These are phyloP conservation scores for Labeo calbasu DNA, from an alignment of 2,797 vertebrate genomes.

Conservation along the genomic window DNA sequence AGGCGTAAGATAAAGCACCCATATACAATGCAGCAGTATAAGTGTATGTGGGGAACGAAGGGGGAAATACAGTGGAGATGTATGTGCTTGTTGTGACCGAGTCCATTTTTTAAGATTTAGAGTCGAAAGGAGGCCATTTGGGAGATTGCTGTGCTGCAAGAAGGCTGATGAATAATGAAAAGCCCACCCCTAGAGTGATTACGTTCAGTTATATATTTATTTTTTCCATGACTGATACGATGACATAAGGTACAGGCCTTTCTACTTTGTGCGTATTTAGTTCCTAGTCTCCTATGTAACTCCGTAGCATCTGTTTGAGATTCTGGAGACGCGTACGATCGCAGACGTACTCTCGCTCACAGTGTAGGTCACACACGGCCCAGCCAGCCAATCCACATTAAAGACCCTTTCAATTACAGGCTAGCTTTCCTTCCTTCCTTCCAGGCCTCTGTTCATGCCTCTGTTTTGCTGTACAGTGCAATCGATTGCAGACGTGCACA, in stretches of 20 bases:
- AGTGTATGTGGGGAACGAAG: conserved; percentile 30
- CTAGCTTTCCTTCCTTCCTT: conserved; percentile 48
- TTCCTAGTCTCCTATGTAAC: conserved; percentile 31
- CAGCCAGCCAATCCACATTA: conserved; percentile 46
- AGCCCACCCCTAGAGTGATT: conserved; percentile 58
- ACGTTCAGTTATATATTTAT: conserved; percentile 32
- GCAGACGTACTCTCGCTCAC: conserved; percentile 45
- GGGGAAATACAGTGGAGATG: conserved; percentile 42
- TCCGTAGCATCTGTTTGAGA: conserved; percentile 45
- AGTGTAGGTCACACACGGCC: conserved; percentile 29
- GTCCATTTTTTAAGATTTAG: conserved; percentile 69
- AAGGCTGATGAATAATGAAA: conserved; percentile 69
- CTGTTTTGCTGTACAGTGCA: conserved; percentile 39
- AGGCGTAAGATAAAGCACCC: conserved; percentile 27
- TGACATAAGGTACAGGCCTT: conserved; percentile 26
- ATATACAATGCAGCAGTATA: conserved; percentile 17
- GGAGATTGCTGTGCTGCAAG: conserved; percentile 68
- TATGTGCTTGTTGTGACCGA: conserved; percentile 57
- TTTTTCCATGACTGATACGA: conserved; percentile 31
- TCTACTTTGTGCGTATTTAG: conserved; percentile 35
- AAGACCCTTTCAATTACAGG: conserved; percentile 67
- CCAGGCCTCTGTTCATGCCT: conserved; percentile 57
- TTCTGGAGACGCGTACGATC: conserved; percentile 47
- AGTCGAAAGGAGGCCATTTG: conserved; percentile 72
- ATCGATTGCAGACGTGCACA: conserved; percentile 67